Base-by-base conservation (phyloP, 2,888 invertebrate species). In the Criorhina ranunculi region DNA sequence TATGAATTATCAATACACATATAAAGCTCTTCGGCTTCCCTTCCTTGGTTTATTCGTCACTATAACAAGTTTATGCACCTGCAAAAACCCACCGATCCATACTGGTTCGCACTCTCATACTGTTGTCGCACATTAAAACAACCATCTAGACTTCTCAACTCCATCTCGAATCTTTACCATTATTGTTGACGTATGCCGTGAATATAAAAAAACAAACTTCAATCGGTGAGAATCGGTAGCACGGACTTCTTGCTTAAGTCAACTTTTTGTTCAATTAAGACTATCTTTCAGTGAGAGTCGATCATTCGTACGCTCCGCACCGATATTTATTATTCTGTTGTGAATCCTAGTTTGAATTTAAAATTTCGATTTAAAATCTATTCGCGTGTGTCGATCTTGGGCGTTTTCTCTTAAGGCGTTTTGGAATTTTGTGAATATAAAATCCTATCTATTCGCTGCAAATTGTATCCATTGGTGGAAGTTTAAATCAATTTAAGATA, bases 181-280 rank as follows among this genome's bases (percentile, higher is more conserved):
- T 29, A 75, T 17, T 24, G 46, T 17, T 5, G 35, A 6, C 2
- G 40, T 46, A n/a, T 64, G 4, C 4, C 24, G 24, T 24, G 24
- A 46, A 31, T 57, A 24, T 49, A 42, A 51, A 37, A 64, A 59
- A 55, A 17, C 55, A 42, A 44, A 57, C 15, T 31, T 15, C 33
- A 64, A 33, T 62, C 55, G 42, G 24, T 33, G 64, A 78, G 70
- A 70, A 78, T 81, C 62, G 55, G 24, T 49, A 81, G 55, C 67
- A 69, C 49, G 80, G 80, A 81, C 80, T 81, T 81, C 80, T 81
- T 81, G 75, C 51, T 37, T 37, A 57, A 80, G 46, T 73, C 53
- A 59, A 66, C 73, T 40, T 60, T 46, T 67, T 73, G 42, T 69
- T 78, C 70, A 64, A 78, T 78, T 60, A 75, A 67, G 69, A 66